Conservation (phyloP, 2,888 invertebrate genomes). For the Nephrotoma guestfalica region DNA sequence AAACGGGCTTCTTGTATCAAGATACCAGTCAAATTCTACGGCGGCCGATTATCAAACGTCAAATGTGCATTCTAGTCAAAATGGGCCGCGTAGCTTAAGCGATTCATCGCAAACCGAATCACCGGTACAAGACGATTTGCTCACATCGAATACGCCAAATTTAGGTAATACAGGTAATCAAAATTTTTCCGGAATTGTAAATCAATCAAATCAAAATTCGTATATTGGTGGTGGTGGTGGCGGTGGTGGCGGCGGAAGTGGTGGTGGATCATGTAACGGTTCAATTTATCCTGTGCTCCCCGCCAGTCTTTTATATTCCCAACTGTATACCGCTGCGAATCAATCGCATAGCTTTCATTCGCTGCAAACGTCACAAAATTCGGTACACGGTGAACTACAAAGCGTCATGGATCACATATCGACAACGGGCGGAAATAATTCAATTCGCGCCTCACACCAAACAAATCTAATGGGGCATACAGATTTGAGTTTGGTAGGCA, state of each 20-base stretch:
- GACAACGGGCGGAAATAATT: slow-evolving; percentile 39
- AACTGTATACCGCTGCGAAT: slow-evolving; percentile 65
- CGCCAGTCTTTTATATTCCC: slow-evolving; percentile 68
- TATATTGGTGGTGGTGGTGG: neutral
- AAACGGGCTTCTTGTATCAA: slow-evolving; percentile 47
- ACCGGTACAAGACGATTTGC: slow-evolving; percentile 63
- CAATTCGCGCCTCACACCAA: slow-evolving; percentile 23
- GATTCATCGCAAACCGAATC: slow-evolving; percentile 74
- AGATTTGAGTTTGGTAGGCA: slow-evolving; percentile 30
- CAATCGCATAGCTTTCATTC: slow-evolving; percentile 57
- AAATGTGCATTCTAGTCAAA: slow-evolving; percentile 36
- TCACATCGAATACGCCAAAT: slow-evolving; percentile 48
- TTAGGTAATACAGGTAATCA: slow-evolving; percentile 35
- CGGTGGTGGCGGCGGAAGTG: slow-evolving; percentile 33
- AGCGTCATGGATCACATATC: slow-evolving; percentile 65
- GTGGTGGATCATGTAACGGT: slow-evolving; percentile 41
- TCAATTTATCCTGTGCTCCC: slow-evolving; percentile 65
- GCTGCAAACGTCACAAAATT: slow-evolving; percentile 43
- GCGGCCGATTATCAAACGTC: slow-evolving; percentile 43
- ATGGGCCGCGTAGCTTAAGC: slow-evolving; percentile 60
- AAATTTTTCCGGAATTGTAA: slow-evolving; percentile 35
- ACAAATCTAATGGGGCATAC: slow-evolving; percentile 34
- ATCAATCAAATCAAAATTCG: slow-evolving; percentile 31
- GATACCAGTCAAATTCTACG: slow-evolving; percentile 41
- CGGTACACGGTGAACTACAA: slow-evolving; percentile 49